These are phyloP conservation scores for Achlya flavicornis DNA, from an alignment of 2,888 invertebrate genomes.

Conservation along the genomic window DNA sequence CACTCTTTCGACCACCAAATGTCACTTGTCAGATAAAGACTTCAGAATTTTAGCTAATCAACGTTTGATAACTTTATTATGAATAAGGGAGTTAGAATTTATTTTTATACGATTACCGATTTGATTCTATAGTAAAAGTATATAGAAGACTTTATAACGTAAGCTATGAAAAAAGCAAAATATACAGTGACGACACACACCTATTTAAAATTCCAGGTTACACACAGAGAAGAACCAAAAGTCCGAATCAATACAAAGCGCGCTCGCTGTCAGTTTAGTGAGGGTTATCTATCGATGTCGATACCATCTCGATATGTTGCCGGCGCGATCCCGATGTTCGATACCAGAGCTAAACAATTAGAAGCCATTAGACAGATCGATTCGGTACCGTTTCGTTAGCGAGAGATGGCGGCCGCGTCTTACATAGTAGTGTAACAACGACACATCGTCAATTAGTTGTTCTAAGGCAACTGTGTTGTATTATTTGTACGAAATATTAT, in stretches of 20 bases:
- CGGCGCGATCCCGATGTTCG: slow-evolving; percentile 39
- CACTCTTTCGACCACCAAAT: no score
- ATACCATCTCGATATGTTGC: slow-evolving; percentile 43
- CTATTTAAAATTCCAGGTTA: slow-evolving; percentile 4
- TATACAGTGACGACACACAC: no score
- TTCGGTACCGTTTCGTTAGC: slow-evolving; percentile 56
- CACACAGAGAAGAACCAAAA: not conserved
- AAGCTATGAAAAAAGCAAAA: no score
- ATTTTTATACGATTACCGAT: no score
- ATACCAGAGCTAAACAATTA: slow-evolving; percentile 75
- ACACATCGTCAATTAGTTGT: not conserved
- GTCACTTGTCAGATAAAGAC: no score
- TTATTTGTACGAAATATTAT: no score
- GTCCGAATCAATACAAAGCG: slow-evolving; percentile 18
- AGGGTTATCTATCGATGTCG: slow-evolving; percentile 34
- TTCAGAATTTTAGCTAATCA: no score
- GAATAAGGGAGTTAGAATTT: no score
- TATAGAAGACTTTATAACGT: no score
- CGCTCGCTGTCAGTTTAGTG: slow-evolving; percentile 39
- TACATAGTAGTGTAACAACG: slow-evolving; percentile 44
- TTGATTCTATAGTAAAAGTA: no score
- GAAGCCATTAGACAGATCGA: slow-evolving; percentile 73
- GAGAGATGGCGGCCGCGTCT: slow-evolving; percentile 23
- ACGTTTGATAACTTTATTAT: no score
- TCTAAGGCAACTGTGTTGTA: no score